Evolutionary conservation across 92 coral and sea anemone species (phyloP).

Genomic region (Blastomussa wellsi): DNA sequence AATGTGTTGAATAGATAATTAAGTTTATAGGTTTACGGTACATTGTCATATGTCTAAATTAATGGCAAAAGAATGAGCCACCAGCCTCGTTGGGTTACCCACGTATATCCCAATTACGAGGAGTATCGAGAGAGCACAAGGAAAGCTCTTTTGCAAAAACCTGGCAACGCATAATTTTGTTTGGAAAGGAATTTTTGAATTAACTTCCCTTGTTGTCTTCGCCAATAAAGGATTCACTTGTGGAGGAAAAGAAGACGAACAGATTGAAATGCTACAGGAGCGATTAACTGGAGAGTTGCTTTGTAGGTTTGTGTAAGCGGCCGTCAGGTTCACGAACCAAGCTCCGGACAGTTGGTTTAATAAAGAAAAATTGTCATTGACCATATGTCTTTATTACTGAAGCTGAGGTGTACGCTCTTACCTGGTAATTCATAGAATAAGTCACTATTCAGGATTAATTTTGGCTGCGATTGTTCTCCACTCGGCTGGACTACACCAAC

Average conservation of each 20-base stretch:
- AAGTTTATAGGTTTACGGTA: not conserved
- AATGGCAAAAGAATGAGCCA: no score
- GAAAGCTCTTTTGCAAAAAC: no score
- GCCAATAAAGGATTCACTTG: not conserved
- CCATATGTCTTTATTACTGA: no score
- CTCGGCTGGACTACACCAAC: slow-evolving; percentile 77
- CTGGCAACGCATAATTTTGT: no score
- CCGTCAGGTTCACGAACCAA: not conserved
- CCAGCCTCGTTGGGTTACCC: no score
- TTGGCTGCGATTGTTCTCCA: slow-evolving; percentile 59
- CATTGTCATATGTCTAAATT: not conserved
- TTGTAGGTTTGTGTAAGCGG: not conserved
- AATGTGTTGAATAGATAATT: not conserved
- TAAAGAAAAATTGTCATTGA: not conserved
- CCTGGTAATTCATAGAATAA: slow-evolving; percentile 61
- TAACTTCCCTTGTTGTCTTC: not conserved
- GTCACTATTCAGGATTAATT: slow-evolving; percentile 44
- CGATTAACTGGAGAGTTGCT: not conserved
- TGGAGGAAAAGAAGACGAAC: not conserved
- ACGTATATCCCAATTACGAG: no score
- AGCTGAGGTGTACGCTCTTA: not conserved
- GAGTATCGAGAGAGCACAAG: no score
- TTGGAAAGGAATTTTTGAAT: not conserved
- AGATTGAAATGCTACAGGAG: not conserved
- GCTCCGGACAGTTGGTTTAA: not conserved